phyloP scores from a whole-genome alignment of 2,888 invertebrate genomes.

The Palloptera scutellata region DNA sequence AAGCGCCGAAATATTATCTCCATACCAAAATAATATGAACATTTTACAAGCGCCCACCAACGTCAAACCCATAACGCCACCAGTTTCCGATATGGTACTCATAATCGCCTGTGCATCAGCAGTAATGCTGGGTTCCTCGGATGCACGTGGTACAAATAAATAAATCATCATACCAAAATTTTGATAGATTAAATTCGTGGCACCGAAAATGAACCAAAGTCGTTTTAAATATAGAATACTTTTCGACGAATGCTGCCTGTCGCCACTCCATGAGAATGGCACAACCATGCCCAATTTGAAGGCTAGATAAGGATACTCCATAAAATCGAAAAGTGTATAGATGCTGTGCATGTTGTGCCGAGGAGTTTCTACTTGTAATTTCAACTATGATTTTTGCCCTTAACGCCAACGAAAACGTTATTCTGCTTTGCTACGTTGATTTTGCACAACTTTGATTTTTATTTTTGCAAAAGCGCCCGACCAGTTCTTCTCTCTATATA shows the following conservation, averaged over 20 bases:
- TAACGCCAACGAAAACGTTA: too few species aligned
- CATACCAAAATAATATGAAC: slow-evolving; percentile 41
- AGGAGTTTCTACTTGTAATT: background rate
- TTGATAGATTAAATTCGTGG: slow-evolving; percentile 47
- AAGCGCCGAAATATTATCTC: slow-evolving; percentile 41
- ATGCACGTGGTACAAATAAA: slow-evolving; percentile 30
- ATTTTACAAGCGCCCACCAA: slow-evolving; percentile 47
- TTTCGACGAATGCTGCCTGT: background rate
- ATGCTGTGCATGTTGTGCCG: background rate
- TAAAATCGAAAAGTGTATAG: slow-evolving; percentile 43
- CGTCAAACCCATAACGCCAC: slow-evolving; percentile 44
- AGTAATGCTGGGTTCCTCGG: background rate
- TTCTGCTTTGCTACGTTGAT: too few species aligned
- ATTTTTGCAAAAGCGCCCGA: too few species aligned
- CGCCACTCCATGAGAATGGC: slow-evolving; percentile 43
- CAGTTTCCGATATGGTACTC: slow-evolving; percentile 42
- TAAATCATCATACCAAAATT: slow-evolving; percentile 47
- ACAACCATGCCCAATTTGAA: slow-evolving; percentile 43
- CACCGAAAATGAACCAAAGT: slow-evolving; percentile 40
- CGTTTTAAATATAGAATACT: slow-evolving; percentile 5
- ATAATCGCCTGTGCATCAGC: slow-evolving; percentile 32
- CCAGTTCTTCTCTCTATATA: too few species aligned
- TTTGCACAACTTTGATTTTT: too few species aligned
- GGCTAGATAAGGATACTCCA: slow-evolving; percentile 51
- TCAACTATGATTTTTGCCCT: background rate